Evolutionary conservation across 2,113 vertebrate genomes (phyloP), one percentile per base, ranked within the genome.

Genomic region (Gallinago paraguaiae): DNA sequence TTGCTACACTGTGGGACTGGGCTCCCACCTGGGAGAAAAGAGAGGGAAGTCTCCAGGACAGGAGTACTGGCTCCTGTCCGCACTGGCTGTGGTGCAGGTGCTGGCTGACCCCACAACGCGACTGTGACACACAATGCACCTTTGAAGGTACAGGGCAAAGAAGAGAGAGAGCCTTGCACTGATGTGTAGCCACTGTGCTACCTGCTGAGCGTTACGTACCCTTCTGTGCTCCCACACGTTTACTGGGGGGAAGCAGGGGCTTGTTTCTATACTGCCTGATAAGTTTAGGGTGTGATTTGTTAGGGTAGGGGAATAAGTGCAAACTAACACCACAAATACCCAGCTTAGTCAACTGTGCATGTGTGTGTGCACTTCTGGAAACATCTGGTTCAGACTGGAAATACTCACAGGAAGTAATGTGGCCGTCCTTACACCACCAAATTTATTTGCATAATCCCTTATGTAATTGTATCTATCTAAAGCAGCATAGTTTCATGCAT

Each of bases 141-240:
- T 54, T 20, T 39, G 30, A 35, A 54, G 11, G 18, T 17, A 67
- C 7, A 33, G 37, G 10, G 28, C 48, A 10, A 33, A 41, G 17
- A 60, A 28, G 13, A 35, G 13, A 28, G 13, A 39, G 16, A 65
- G 45, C 41, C 12, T n/a, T 82, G 60, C 23, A 23, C 13, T 3
- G 8, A 31, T 23, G 15, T 61, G 11, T 53, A 63, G 37, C 31
- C n/a, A 39, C 14, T 17, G 7, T 69, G 20, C 45, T 60, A 9
- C 17, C 23, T 78, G n/a, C 45, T 39, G 35, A 39, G 19, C 0
- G 0, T 31, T 35, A 11, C 0, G 2, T 13, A 41, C 15, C 17
- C 7, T 53, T 33, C 39, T 45, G 68, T 1, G 3, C 25, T 25
- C 41, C 27, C 13, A 25, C 0, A 1, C 2, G 1, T 67, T 61